These are phyloP conservation scores for Halcyon badia DNA, from an alignment of 2,797 vertebrate genomes.

Conservation along the genomic window DNA sequence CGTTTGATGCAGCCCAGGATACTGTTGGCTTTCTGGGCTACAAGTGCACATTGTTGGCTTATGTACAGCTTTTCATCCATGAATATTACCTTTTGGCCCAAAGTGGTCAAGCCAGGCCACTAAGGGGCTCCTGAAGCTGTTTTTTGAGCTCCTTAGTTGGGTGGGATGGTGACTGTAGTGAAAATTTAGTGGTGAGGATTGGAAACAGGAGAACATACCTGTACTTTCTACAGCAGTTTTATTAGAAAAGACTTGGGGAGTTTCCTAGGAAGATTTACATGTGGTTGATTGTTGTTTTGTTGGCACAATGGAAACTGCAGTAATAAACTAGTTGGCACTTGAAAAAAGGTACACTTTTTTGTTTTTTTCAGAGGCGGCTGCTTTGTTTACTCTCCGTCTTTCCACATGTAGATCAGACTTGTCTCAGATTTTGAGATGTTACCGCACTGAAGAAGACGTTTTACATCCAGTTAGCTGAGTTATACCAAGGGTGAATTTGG, in stretches of 20 bases:
- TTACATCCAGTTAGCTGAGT: not conserved
- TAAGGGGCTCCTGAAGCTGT: not conserved
- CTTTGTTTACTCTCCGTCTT: not conserved
- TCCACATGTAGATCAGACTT: not conserved
- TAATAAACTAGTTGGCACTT: not conserved
- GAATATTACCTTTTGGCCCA: not conserved
- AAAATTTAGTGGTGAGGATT: not conserved
- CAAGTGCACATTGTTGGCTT: not conserved
- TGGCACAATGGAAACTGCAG: not conserved
- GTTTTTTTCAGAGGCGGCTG: not conserved
- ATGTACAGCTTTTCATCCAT: not conserved
- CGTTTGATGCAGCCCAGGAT: not conserved
- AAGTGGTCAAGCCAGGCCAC: not conserved
- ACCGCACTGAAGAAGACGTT: not conserved
- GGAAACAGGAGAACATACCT: not conserved
- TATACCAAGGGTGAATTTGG: not conserved
- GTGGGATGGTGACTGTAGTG: not conserved
- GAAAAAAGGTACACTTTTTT: not conserved
- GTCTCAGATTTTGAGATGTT: not conserved
- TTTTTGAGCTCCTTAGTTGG: not conserved
- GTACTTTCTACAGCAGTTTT: not conserved
- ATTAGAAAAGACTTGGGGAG: not conserved
- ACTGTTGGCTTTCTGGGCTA: not conserved
- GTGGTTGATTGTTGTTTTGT: not conserved
- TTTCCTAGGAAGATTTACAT: slow-evolving; percentile 17